Evolutionary conservation across 1,140 invertebrate genomes (phyloP), one percentile per base, ranked within the genome.

Genomic region (Procambarus virginalis): DNA sequence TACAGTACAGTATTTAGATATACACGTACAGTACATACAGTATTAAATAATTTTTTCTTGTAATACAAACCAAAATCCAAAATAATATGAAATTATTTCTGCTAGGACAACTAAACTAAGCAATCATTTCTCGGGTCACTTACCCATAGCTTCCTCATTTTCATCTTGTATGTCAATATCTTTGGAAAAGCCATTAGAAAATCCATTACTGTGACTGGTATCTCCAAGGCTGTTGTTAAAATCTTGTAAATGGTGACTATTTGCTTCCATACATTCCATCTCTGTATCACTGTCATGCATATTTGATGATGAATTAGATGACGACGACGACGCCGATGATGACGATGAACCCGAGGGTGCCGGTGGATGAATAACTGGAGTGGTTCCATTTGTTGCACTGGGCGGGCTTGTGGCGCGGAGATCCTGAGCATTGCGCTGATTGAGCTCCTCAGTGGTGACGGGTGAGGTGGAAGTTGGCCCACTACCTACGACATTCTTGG

Each of bases 281-380:
- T 89, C 87, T 48, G 80, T 89, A 68, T 89, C 87, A 78, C 87
- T 89, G 22, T 89, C 86, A 34, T 89, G 87, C 79, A 88, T 70
- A 76, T 88, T 87, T 12, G 85, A 87, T 8, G 85, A 87, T 14
- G 85, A 87, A 70, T 60, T 70, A 10, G 70, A 85, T 45, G 85
- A 87, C 2, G 76, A 80, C 3, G 85, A 87, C 12, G 85, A 87
- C 2, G 86, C 81, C 20, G 86, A 82, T 4, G 84, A 64, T 0
- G 83, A 84, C 4, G 76, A 79, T 9, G 85, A 86, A 45, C 55
- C 34, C 8, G 77, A 68, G 9, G 76, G 75, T 46, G 75, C 73
- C n/a, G 51, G 84, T 68, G 77, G 85, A 22, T 60, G 85, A 86
- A 78, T 77, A 48, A 83, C 80, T 45, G 80, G 80, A 34, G 85